These are phyloP conservation scores for Diadegma fenestrale DNA, from an alignment of 2,888 invertebrate species.

Conservation along the genomic window DNA sequence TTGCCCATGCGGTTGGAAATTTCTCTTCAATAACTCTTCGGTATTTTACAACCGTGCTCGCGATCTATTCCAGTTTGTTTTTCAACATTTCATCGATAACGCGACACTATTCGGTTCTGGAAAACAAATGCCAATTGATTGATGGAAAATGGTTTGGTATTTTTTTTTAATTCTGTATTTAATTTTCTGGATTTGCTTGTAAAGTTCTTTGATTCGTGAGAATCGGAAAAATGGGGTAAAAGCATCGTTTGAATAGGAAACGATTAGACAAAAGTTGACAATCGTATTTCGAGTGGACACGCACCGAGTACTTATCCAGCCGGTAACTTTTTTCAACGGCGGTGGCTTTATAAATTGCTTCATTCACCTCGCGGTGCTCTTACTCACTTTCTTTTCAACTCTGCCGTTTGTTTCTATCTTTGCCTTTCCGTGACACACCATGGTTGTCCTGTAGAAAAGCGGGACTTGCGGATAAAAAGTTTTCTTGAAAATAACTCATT, in stretches of 20 bases:
- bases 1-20: constrained; percentile 57
- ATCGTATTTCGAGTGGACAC: neutral
- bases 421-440: constrained; percentile 60
- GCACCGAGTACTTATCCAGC: neutral
- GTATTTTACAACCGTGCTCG: constrained; percentile 55
- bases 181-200: too few species aligned
- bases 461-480: constrained; percentile 70
- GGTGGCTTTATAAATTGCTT: constrained; percentile 59
- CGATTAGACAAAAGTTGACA: neutral
- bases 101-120: too few species aligned
- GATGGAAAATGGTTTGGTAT: too few species aligned
- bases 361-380: constrained; percentile 67
- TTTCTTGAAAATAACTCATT: constrained; percentile 69
- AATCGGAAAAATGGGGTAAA: too few species aligned
- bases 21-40: constrained; percentile 60
- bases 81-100: too few species aligned
- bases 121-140: too few species aligned
- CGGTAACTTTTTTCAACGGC: neutral
- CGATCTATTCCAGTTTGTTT: constrained; percentile 63
- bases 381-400: constrained; percentile 59
- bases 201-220: too few species aligned
- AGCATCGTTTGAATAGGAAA: neutral
- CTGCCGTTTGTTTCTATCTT: constrained; percentile 64
- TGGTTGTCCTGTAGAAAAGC: constrained; percentile 60
- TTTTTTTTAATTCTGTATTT: too few species aligned